A percentile compares a stretch with the other conserved stretches of the same genome.
These are phyloP conservation scores for Eulimnadia texana DNA, from an alignment of 1,140 invertebrate species.

Conservation along the genomic window DNA sequence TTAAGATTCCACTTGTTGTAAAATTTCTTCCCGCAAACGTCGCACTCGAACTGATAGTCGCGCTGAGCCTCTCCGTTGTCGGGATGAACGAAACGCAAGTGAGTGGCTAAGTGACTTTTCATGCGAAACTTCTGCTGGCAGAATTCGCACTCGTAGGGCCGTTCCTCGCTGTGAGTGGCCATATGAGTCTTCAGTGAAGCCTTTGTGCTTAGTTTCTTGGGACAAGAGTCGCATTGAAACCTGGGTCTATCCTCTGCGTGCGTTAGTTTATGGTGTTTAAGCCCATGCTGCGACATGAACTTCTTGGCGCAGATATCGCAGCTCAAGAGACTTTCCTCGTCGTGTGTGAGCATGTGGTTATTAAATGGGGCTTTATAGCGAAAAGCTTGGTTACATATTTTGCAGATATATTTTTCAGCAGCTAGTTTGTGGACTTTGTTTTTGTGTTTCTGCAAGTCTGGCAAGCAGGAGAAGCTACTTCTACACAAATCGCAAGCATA, in stretches of 20 bases:
- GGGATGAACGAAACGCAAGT: background rate
- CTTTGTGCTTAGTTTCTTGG: background rate
- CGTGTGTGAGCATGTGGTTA: no score
- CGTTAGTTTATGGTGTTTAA: background rate
- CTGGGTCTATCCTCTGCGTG: background rate
- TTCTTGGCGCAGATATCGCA: background rate
- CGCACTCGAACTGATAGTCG: background rate
- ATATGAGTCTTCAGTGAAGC: background rate
- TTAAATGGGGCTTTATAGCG: no score
- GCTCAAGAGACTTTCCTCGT: background rate
- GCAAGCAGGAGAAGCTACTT: background rate
- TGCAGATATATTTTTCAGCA: no score
- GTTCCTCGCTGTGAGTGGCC: slow-evolving; percentile 2
- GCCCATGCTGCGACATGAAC: background rate
- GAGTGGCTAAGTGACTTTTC: background rate
- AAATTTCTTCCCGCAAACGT: background rate
- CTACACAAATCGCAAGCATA: background rate
- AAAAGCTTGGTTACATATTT: no score
- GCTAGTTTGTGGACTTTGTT: background rate
- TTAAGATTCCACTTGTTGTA: background rate
- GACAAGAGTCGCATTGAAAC: background rate
- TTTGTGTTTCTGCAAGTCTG: background rate
- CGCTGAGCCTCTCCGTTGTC: background rate
- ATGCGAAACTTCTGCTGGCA: slow-evolving; percentile 6
- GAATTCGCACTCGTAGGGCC: slow-evolving; percentile 1